Evolutionary conservation across 2,797 vertebrate genomes (phyloP), one percentile per base, ranked within the genome.

Genomic region (Dermochelys coriacea): DNA sequence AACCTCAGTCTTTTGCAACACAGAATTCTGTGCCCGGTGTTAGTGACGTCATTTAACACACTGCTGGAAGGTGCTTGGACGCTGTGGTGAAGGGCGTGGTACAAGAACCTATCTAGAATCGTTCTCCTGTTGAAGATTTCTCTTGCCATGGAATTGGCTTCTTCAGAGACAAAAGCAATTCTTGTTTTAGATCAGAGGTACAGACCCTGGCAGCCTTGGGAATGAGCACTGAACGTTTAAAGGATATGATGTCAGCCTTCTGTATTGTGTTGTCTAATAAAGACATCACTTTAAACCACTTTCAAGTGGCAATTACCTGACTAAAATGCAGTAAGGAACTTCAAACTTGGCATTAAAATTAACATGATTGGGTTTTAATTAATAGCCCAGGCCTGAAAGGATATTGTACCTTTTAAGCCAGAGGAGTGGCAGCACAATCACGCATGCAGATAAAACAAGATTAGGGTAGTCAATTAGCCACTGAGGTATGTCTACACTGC

Each of bases 291-390:
- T 98, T 97, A 97, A 97, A 97, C 91, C 97, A 93, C 92, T 98
- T 96, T 96, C 96, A 98, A 98, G 97, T 96, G 97, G 96, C 97
- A 98, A 98, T 98, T 98, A 97, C 97, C 97, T 98, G 97, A 97
- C 96, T 98, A 98, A 98, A 98, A 98, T 98, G 97, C 97, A 97
- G 96, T 97, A 97, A 98, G 96, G 97, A 97, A 97, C 97, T 98
- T 96, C 95, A 97, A 97, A 97, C 88, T 97, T 98, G 98, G 97
- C 96, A 97, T 97, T 97, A 96, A 97, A 98, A 97, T 97, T 97
- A 98, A 92, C 97, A 97, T 97, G 80, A 84, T 93, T 87, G 92
- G 93, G 92, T 97, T 97, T 97, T 98, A 98, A 98, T 98, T 98
- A 98, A 98, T 97, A 95, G 96, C 97, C 97, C 94, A 86, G 77